Evolutionary conservation across 2,888 invertebrate genomes (phyloP).

Genomic region (Heterodera filipjevi): DNA sequence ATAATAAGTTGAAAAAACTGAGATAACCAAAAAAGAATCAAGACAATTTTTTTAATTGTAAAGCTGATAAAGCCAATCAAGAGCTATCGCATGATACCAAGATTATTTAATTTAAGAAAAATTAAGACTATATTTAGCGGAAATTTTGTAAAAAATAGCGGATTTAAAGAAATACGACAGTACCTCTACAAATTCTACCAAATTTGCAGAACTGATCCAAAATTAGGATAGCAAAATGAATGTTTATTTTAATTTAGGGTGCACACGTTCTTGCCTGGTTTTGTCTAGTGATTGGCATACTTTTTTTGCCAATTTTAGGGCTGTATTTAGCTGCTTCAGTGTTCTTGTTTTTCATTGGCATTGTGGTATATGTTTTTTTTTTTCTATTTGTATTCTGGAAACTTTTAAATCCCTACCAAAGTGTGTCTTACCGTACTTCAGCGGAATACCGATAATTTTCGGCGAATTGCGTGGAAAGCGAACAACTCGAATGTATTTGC

Average conservation of each 20-base stretch:
- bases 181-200: too few species aligned
- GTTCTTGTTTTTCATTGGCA: not conserved
- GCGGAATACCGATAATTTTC: not conserved
- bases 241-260: not conserved
- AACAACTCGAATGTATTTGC: not conserved
- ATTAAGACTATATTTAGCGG: too few species aligned
- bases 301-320: not conserved
- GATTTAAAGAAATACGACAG: too few species aligned
- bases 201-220: too few species aligned
- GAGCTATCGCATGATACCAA: too few species aligned
- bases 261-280: not conserved
- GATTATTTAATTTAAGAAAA: too few species aligned
- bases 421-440: not conserved
- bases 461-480: not conserved
- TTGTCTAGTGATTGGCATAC: not conserved
- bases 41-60: too few species aligned
- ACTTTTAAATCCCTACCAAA: not conserved
- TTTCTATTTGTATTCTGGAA: not conserved
- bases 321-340: not conserved
- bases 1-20: too few species aligned
- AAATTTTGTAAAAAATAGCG: too few species aligned
- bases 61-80: too few species aligned
- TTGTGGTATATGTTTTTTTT: not conserved
- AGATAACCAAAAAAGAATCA: too few species aligned
- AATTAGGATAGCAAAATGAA: too few species aligned